A percentile compares a stretch with the other conserved stretches of the same genome.
Evolutionary conservation across 2,888 invertebrate species (phyloP).

Genomic region (Empis livida): DNA sequence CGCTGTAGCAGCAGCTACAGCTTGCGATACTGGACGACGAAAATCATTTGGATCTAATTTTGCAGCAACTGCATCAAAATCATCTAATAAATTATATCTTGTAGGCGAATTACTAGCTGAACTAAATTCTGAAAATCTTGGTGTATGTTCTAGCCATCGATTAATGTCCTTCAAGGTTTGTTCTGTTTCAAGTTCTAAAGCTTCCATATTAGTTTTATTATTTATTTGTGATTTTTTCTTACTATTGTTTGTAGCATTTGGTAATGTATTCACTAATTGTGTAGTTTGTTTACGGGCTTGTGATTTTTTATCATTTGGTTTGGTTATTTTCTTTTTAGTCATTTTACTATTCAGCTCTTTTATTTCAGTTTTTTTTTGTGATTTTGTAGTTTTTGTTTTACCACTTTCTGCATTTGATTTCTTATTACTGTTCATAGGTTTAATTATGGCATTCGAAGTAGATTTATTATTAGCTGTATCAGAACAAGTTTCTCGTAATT

Average conservation of each 20-base stretch:
- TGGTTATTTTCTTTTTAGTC: conserved; percentile 9
- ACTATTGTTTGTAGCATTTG: conserved; percentile 2
- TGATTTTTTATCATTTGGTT: conserved; percentile 10
- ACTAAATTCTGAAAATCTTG: conserved; percentile 59
- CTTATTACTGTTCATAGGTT: neutral
- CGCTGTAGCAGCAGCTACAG: conserved; percentile 18
- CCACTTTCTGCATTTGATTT: neutral
- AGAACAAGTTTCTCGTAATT: conserved; percentile 8
- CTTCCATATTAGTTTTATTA: conserved; percentile 40
- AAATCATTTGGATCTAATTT: conserved; percentile 36
- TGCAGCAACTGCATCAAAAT: conserved; percentile 38
- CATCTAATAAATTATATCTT: conserved; percentile 50
- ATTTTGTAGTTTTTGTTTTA: neutral
- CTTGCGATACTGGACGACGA: conserved; percentile 37
- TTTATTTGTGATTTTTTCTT: conserved; percentile 6
- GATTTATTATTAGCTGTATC: conserved; percentile 4
- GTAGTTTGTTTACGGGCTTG: conserved; percentile 1
- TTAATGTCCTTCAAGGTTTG: conserved; percentile 64
- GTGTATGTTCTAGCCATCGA: conserved; percentile 78
- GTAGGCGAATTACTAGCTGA: conserved; percentile 68
- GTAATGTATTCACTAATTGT: neutral
- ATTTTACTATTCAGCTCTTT: neutral
- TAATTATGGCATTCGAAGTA: no score
- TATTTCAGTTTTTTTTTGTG: conserved; percentile 1
- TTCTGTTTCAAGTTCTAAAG: conserved; percentile 56